A percentile compares a stretch with the other conserved stretches of the same genome.
Conservation (phyloP, 2,797 vertebrate genomes). For the Thamnophis elegans region DNA sequence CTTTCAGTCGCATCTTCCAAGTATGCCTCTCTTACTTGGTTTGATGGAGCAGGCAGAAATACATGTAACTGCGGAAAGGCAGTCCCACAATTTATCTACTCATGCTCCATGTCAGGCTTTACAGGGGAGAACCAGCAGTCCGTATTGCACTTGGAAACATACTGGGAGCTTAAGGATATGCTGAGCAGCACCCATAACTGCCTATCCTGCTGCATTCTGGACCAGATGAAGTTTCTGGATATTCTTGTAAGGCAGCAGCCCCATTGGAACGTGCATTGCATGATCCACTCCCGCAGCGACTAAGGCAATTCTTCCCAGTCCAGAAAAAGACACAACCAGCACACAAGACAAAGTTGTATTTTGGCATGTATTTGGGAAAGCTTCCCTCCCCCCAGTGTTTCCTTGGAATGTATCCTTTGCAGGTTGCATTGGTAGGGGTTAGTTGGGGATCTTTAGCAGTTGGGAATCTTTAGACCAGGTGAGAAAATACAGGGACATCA, state of each 20-base stretch:
- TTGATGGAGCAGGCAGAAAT: neutral
- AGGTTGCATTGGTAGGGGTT: neutral
- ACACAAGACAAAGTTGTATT: neutral
- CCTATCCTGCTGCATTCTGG: neutral
- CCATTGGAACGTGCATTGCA: neutral
- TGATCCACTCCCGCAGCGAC: neutral
- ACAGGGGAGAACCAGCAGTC: neutral
- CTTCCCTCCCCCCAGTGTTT: neutral
- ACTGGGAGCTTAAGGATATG: neutral
- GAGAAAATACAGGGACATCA: neutral
- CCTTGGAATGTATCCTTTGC: neutral
- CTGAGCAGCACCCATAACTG: neutral
- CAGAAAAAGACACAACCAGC: neutral
- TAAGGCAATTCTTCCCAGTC: neutral
- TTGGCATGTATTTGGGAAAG: neutral
- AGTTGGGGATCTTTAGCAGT: neutral
- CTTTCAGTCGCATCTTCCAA: neutral
- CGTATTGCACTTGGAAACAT: neutral
- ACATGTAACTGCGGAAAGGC: neutral
- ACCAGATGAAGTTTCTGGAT: neutral
- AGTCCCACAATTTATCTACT: neutral
- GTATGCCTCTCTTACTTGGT: neutral
- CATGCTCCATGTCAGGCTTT: neutral
- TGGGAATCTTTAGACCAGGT: neutral
- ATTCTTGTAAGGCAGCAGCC: neutral